Base-by-base conservation (phyloP, 2,113 vertebrate genomes). In the Melospiza melodia region DNA sequence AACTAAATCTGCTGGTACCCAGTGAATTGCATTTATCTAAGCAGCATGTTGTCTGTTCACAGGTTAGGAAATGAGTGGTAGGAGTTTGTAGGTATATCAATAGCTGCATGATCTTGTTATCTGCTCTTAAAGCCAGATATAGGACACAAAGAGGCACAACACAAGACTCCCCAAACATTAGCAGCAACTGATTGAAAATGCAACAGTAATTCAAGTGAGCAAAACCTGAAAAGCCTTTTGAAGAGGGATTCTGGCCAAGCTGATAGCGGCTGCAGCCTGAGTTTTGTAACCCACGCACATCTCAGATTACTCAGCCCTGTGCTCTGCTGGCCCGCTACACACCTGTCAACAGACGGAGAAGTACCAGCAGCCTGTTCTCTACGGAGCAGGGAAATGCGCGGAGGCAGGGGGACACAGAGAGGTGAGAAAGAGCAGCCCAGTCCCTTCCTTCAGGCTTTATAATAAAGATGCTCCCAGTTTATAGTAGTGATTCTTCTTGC, bases 161-260 rank as follows among this genome's bases (percentile, higher is more conserved):
- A 15, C 3, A 6, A 78, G 59, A 57, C 31, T 68, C 52, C 19
- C 16, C 1, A 5, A 43, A 63, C 0, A 0, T 37, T 80, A 37
- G 41, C 51, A 84, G 44, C 12, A 69, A 18, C 35, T 30, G 41
- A 55, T 9, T 68, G 77, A 79, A 95, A 94, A 95, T 15, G 14
- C 35, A 61, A 37, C 27, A 52, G 33, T 12, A 68, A 76, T 75
- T 86, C 52, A 83, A 2, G 0, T 5, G 30, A 61, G 46, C 0
- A 7, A 87, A 67, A 69, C 19, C 58, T 94, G 79, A 83, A 73
- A 91, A 89, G 75, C 39, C 39, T 23, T 91, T 91, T 77, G 63
- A 85, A 80, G 62, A 87, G 12, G 37, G 25, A n/a, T 25, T 28
- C 57, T 94, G 61, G 28, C 65, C 73, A 81, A 82, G 41, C 41